These are phyloP conservation scores for Phaenicophaeus curvirostris DNA, from an alignment of 2,797 vertebrate species.

Conservation along the genomic window DNA sequence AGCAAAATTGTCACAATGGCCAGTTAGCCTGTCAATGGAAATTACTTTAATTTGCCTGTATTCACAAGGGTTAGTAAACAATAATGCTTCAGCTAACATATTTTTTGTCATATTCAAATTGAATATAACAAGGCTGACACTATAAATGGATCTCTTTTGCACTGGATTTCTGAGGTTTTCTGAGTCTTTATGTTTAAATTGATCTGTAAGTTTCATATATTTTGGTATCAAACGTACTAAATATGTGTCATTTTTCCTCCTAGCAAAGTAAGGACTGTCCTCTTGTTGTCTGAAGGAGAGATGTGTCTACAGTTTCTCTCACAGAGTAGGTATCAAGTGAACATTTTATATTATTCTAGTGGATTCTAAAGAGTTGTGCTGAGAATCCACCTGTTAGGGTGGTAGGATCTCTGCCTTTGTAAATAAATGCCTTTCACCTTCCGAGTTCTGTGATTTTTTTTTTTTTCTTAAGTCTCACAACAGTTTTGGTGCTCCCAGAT, in stretches of 20 bases:
- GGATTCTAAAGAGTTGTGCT: background rate
- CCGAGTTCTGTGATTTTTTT: background rate
- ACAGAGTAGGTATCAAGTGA: background rate
- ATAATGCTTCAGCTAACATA: constrained; percentile 52
- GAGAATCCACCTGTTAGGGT: background rate
- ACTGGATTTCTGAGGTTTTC: constrained; percentile 28
- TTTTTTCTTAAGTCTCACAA: background rate
- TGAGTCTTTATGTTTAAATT: constrained; percentile 35
- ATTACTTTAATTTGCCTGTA: constrained; percentile 71
- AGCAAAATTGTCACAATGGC: constrained; percentile 50
- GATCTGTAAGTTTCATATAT: constrained; percentile 3
- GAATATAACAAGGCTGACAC: constrained; percentile 69
- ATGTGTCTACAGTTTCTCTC: background rate
- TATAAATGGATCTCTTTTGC: constrained; percentile 50
- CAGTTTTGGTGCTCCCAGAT: background rate
- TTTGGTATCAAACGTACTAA: constrained; percentile 7
- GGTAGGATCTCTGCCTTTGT: background rate
- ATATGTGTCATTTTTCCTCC: constrained; percentile 10
- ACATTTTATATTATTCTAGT: background rate
- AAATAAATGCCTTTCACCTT: background rate
- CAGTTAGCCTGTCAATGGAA: constrained; percentile 73
- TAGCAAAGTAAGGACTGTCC: background rate
- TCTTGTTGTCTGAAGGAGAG: constrained; percentile 24
- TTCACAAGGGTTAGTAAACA: constrained; percentile 73
- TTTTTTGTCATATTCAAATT: constrained; percentile 65